Evolutionary conservation across 2,888 invertebrate species (phyloP), one percentile per base, ranked within the genome.

Genomic region (Amorpha juglandis): DNA sequence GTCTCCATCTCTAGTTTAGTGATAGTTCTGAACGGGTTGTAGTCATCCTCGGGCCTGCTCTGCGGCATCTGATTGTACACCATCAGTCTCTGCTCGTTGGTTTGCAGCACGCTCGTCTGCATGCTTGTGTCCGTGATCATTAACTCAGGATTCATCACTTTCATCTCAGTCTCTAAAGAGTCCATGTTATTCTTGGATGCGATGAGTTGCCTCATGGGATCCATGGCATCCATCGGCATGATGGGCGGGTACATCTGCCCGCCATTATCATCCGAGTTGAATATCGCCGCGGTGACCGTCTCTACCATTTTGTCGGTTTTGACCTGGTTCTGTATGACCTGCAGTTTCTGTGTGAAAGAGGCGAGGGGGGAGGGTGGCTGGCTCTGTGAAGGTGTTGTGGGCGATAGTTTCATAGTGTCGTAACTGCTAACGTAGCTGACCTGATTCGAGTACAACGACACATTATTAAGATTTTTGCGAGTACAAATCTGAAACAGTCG

Each of bases 391-490:
- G 77, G 87, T 68, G 80, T 89, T 74, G 83, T 83, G 80, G 85
- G 94, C 74, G 95, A 95, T 21, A 95, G 94, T 65, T 95, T 94
- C 55, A 93, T 94, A 21, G 90, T 87, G 63, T 91, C 94, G 77
- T 87, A 91, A 80, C 93, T 74, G 85, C 88, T 38, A 77, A 91
- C 72, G 89, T 78, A 89, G 53, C 78, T 72, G 9, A 88, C 86
- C 88, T 89, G 76, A n/a, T 47, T 21, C 21, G 12, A 35, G 9
- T 12, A 42, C 19, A 62, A 9, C n/a, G 8, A 62, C 12, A 42
- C 48, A 48, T 12, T 9, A 48, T 47, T 38, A 55, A 35, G n/a
- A 19, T 16, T 48, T 50, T 19, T 9, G 19, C 9, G 9, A 8
- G 19, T 1, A 14, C 9, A 45, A 14, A 4, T 27, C 4, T 27